Evolutionary conservation across 2,797 vertebrate genomes (phyloP).

Genomic region (Rachycentron canadum): DNA sequence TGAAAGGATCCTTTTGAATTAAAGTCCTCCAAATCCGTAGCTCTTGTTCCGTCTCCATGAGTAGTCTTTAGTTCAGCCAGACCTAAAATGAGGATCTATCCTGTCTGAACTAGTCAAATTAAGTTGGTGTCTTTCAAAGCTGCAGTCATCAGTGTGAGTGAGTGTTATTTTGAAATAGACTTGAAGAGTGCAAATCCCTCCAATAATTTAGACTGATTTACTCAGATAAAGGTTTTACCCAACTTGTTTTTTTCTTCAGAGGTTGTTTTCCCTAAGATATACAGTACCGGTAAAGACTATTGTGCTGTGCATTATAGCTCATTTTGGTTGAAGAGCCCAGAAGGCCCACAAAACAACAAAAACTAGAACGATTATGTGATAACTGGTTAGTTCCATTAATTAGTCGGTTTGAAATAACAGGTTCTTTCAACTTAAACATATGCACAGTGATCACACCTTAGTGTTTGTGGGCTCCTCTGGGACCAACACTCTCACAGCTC

Average conservation of each 20-base stretch:
- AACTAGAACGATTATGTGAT: neutral
- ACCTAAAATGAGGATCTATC: neutral
- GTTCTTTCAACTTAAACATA: neutral
- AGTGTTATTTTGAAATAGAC: neutral
- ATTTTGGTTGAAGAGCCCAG: neutral
- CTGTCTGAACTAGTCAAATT: neutral
- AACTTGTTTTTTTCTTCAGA: neutral
- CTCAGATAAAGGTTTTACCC: neutral
- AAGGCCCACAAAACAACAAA: neutral
- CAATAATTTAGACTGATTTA: neutral
- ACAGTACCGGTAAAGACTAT: neutral
- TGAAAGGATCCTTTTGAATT: neutral
- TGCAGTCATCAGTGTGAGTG: neutral
- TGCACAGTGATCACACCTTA: conserved; percentile 34
- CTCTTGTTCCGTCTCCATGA: neutral
- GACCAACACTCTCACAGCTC: conserved; percentile 59
- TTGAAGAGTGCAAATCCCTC: neutral
- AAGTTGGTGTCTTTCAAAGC: neutral
- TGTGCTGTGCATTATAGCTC: neutral
- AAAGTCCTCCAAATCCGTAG: neutral
- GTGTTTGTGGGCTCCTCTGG: conserved; percentile 53
- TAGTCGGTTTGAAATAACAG: neutral
- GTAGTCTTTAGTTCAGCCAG: neutral
- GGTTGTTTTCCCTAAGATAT: neutral
- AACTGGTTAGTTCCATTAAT: neutral